Base-by-base conservation (phyloP, 2,888 invertebrate genomes). In the Cryptocephalus primarius region DNA sequence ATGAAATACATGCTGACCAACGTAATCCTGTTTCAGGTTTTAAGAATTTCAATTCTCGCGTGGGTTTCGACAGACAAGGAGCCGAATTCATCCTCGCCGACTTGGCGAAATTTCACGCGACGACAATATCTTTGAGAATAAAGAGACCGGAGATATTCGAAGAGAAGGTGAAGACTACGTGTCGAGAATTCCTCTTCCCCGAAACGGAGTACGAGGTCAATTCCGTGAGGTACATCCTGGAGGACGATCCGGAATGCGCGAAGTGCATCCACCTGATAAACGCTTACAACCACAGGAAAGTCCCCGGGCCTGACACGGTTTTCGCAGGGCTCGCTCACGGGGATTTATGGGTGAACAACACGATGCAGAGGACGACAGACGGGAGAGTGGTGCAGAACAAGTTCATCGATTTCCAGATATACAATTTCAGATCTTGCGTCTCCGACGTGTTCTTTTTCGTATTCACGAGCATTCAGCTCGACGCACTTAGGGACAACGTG, bases 291-390 rank as follows among this genome's bases (percentile, higher is more conserved):
- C 79, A 79, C 52, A 22, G 14, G 13, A 40, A 40, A 12, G 38
- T 32, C 40, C 14, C 32, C n/a, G 22, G 6, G 22, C 22, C 22
- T 6, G 22, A 22, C 22, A 22, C 22, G 22, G 71, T 72, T 0
- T 80, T 74, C 65, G 70, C 70, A 1, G 72, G 76, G 0, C 65
- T 78, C 10, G 65, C 69, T 2, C 80, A 80, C 51, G 65, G 66
- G 4, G 79, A 80, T 60, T 65, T 75, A 43, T 79, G 78, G 79
- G 71, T 74, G 9, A 79, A 78, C 55, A 80, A 80, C 52, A 65
- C 76, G 4, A 70, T 79, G 69, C 62, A 77, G 14, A 68, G 69
- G 32, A 42, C 48, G 40, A 51, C 46, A 11, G 46, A 56, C 32
- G 53, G 50, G 11, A 52, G 47, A 45, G 47, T 53, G 2, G 31